phyloP scores from a whole-genome alignment of 1,140 invertebrate genomes.

The Calephelis virginiensis region DNA sequence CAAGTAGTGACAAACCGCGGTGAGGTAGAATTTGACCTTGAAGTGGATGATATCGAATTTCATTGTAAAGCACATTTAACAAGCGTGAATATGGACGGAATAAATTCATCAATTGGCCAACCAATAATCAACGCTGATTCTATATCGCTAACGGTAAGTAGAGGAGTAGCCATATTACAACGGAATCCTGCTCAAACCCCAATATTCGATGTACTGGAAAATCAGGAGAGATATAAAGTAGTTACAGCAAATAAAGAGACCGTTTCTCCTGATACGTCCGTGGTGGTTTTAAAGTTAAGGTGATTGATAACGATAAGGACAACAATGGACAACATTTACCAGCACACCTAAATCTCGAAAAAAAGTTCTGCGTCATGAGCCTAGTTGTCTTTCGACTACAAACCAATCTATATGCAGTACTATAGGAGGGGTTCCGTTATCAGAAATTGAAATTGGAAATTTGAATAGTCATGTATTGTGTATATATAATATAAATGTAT shows the following conservation, averaged over 20 bases:
- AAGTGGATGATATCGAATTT: conserved; percentile 19
- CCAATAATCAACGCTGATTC: background rate
- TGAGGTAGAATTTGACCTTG: conserved; percentile 22
- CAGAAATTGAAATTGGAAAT: conserved; percentile 1
- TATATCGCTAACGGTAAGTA: background rate
- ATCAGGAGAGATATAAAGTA: background rate
- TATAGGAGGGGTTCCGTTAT: conserved; percentile 16
- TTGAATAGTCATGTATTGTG: conserved; percentile 18
- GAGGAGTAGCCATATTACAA: background rate
- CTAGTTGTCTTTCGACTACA: conserved; percentile 8
- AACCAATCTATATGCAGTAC: background rate
- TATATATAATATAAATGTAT: conserved; percentile 28
- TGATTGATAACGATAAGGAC: conserved; percentile 2
- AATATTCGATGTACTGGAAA: background rate
- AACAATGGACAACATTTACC: conserved; percentile 12
- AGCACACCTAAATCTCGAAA: no score
- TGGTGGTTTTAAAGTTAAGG: conserved; percentile 18
- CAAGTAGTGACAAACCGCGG: no score
- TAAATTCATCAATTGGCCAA: background rate
- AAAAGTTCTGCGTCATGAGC: no score
- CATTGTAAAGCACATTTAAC: background rate
- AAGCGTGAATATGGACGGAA: background rate
- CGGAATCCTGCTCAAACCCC: background rate
- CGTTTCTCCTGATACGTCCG: conserved; percentile 9
- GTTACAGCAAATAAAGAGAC: background rate